A percentile compares a stretch with the other conserved stretches of the same genome.
phyloP scores from a whole-genome alignment of 2,797 vertebrate genomes.

The Notoglanidium macrostoma region DNA sequence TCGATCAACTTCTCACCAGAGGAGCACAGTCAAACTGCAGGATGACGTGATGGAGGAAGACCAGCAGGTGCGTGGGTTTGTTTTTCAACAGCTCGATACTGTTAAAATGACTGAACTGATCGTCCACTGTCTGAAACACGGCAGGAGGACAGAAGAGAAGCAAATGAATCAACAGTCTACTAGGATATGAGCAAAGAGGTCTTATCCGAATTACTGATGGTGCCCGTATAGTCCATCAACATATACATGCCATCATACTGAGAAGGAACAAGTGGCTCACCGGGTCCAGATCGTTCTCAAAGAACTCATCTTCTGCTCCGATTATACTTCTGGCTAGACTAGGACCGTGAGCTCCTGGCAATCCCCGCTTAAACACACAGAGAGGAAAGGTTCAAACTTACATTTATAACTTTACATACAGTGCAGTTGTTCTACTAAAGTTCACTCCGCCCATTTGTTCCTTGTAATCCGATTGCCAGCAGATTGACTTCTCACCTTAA shows the following conservation, averaged over 20 bases:
- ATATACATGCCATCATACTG: background rate
- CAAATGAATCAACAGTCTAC: too few relatives aligned
- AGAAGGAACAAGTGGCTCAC: conserved; percentile 69
- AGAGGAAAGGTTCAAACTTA: background rate
- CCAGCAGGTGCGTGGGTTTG: conserved; percentile 83
- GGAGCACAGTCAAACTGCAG: conserved; percentile 89
- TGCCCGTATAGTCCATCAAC: background rate
- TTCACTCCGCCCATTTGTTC: background rate
- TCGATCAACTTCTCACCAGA: conserved; percentile 76
- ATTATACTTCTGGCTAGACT: conserved; percentile 83
- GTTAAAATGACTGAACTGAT: conserved; percentile 79
- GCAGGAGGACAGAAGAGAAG: background rate
- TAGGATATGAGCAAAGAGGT: background rate
- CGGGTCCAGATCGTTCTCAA: conserved; percentile 86
- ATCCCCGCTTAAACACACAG: conserved; percentile 54
- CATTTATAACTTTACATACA: background rate
- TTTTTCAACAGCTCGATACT: conserved; percentile 79
- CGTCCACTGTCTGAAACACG: conserved; percentile 73
- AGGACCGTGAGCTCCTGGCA: conserved; percentile 68
- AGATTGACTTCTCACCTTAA: background rate
- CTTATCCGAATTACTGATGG: background rate
- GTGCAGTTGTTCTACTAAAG: background rate
- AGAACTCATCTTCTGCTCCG: conserved; percentile 92
- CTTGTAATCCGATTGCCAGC: background rate
- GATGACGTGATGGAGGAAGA: conserved; percentile 87